phyloP scores from a whole-genome alignment of 2,888 invertebrate genomes.

The Dasysyrphus albostriatus region DNA sequence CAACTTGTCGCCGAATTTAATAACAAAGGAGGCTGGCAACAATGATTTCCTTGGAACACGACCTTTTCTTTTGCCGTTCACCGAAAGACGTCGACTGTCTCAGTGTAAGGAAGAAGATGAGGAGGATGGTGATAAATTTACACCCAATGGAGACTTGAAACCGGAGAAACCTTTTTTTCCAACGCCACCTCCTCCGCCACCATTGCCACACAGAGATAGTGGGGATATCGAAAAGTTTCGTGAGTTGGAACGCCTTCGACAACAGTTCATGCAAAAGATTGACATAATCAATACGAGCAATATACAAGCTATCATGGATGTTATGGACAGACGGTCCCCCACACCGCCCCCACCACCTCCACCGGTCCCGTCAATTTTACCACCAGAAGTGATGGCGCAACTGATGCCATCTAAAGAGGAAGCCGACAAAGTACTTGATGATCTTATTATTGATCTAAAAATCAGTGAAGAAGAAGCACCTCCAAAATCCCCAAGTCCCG shows the following conservation, averaged over 20 bases:
- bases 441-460: neutral
- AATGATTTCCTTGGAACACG: slow-evolving; percentile 80
- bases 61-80: slow-evolving; percentile 85
- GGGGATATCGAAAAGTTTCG: slow-evolving; percentile 81
- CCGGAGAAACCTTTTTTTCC: slow-evolving; percentile 47
- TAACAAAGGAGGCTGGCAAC: slow-evolving; percentile 77
- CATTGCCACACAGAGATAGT: slow-evolving; percentile 79
- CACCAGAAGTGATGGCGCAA: slow-evolving; percentile 80
- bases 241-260: slow-evolving; percentile 81
- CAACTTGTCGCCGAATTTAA: slow-evolving; percentile 77
- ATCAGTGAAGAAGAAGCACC: slow-evolving; percentile 6
- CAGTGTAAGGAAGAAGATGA: slow-evolving; percentile 94
- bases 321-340: slow-evolving; percentile 62
- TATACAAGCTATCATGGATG: slow-evolving; percentile 79
- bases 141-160: slow-evolving; percentile 72
- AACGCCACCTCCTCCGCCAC: slow-evolving; percentile 79
- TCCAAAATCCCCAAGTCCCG: slow-evolving; percentile 80
- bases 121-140: slow-evolving; percentile 85
- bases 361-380: slow-evolving; percentile 79
- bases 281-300: slow-evolving; percentile 82
- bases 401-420: slow-evolving; percentile 78
- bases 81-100: slow-evolving; percentile 88
- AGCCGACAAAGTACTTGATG: slow-evolving; percentile 28
- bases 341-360: slow-evolving; percentile 82
- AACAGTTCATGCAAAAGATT: slow-evolving; percentile 83